phyloP scores from a whole-genome alignment of 2,113 vertebrate genomes.

The Himantopus leucocephalus region DNA sequence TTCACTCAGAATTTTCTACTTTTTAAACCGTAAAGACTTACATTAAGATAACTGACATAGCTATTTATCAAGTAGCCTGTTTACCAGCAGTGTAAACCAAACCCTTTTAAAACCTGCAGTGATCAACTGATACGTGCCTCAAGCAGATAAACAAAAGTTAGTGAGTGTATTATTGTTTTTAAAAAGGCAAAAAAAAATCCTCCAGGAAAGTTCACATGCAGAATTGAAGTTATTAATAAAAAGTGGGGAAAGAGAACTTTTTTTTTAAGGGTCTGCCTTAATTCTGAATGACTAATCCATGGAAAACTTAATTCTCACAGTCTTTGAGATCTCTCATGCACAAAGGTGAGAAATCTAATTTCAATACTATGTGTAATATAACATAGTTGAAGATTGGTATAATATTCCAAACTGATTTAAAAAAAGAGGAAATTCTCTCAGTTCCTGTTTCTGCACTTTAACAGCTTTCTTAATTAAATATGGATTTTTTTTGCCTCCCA shows the following conservation, averaged over 20 bases:
- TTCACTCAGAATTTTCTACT: not conserved
- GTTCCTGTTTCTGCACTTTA: not conserved
- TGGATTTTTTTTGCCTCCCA: not conserved
- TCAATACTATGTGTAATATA: not conserved
- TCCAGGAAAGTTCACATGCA: not conserved
- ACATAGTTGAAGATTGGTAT: not conserved
- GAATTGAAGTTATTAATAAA: not conserved
- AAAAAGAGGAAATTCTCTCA: not conserved
- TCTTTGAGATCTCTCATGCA: not conserved
- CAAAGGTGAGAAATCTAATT: not conserved
- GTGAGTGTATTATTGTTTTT: not conserved
- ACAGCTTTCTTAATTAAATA: not conserved
- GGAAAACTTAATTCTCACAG: not conserved
- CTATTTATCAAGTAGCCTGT: not conserved
- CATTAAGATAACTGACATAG: not conserved
- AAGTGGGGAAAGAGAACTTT: not conserved
- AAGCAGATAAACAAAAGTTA: not conserved
- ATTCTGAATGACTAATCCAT: not conserved
- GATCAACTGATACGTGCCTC: not conserved
- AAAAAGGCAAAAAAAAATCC: not conserved
- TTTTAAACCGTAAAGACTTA: not conserved
- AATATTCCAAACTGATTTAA: not conserved
- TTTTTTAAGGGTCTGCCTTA: not conserved
- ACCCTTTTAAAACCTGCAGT: not conserved
- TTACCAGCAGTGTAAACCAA: not conserved